A percentile compares a stretch with the other conserved stretches of the same genome.
Conservation (phyloP, 92 coral and sea anemone genomes). For the Scolanthus callimorphus region DNA sequence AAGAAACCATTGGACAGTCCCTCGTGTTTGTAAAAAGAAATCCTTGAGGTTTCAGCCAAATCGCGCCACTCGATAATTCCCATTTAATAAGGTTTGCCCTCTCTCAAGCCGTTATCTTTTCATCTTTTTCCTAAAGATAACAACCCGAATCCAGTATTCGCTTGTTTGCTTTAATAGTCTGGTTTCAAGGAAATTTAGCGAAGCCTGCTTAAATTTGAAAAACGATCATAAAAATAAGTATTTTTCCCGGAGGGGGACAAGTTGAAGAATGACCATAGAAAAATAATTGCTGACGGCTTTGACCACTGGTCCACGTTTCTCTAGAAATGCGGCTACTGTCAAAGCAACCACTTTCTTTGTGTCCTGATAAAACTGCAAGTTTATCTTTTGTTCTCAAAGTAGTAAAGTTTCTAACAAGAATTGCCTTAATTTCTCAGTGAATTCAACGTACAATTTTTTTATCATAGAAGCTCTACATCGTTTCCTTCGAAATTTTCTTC, state of each 20-base stretch:
- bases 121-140: neutral
- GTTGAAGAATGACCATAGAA: neutral
- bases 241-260: neutral
- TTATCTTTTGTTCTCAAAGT: neutral
- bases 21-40: neutral
- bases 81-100: neutral
- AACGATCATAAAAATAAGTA: neutral
- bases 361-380: neutral
- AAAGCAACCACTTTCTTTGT: neutral
- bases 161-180: conserved; percentile 1
- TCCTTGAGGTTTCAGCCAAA: neutral
- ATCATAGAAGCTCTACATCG: too few species aligned
- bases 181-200: neutral
- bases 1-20: neutral
- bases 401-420: neutral
- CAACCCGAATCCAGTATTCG: neutral
- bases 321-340: neutral
- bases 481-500: too few species aligned
- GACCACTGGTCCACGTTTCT: too few species aligned
- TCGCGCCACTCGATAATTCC: neutral
- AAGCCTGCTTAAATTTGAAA: neutral
- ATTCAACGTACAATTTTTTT: too few species aligned
- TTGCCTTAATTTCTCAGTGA: too few species aligned
- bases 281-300: too few species aligned
- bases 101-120: neutral